Base-by-base conservation (phyloP, 1,140 invertebrate genomes). In the Protaetia brevitarsis region DNA sequence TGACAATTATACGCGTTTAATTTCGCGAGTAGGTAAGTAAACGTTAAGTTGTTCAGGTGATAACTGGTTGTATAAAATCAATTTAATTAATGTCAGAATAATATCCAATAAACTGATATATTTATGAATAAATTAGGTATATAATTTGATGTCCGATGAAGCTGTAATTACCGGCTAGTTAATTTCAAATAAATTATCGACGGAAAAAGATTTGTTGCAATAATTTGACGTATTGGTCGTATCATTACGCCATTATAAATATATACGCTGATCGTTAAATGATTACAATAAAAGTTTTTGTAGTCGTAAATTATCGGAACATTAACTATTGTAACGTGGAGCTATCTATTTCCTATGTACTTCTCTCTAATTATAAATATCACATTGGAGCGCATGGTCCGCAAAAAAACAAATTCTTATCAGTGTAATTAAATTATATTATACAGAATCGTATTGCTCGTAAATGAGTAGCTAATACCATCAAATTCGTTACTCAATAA, bases 121-220 rank as follows among this genome's bases (percentile, higher is more conserved):
- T 51, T 51, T 51, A 51, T 51, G 41, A 23, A 23, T 51, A 51
- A 23, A 51, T 51, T 23, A 51, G 16, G 21, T 5, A 10, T 51
- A 23, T 51, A 51, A 51, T 51, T 51, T 51, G 5, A 51, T 23
- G 26, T 51, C 26, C 19, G 19, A 19, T 8, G 41, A 51, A 51
- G 19, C 19, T 51, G 41, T 51, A 51, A 51, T 51, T 51, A 51
- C 41, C 19, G 13, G 41, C 41, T 51, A 51, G 41, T 51, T 51
- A 51, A 51, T 51, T 51, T 19, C 19, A 51, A 51, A 51, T 51
- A 51, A 51, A 51, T 51, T 51, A 51, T 51, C 13, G 41, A 51
- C 11, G 8, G 4, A 19, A 51, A 51, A 23, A 51, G 41, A 51
- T 51, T 51, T 51, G 16, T 51, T 23, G 41, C 41, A 51, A 51